Evolutionary conservation across 2,888 invertebrate species (phyloP), one percentile per base, ranked within the genome.

Genomic region (Trichopoda pennipes): DNA sequence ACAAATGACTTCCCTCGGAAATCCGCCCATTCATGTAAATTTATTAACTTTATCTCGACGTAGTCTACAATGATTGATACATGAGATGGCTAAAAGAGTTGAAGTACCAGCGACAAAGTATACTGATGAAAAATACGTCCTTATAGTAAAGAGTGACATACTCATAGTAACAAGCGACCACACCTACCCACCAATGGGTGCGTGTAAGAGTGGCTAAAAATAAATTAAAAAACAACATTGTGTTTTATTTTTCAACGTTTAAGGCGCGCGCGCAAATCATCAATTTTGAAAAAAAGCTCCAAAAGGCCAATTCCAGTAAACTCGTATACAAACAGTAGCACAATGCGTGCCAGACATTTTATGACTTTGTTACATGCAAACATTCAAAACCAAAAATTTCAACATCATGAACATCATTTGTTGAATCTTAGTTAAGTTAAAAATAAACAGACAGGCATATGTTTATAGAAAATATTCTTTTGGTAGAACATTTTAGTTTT

Each of bases 1-100:
- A 84, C 84, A 83, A 84, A 84, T 84, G 77, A 77, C 66, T 81
- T 75, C 79, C 84, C 78, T 75, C 60, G 69, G 58, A 75, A 75
- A 60, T 78, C 69, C 83, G 81, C 84, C 81, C 69, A 68, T 63
- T 63, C 42, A 74, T 56, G 74, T 21, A 61, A 68, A 68, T 73
- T 79, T 79, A 79, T 79, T 73, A 79, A 55, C 47, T 73, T 53
- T 47, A 47, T 49, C 55, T 42, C 17, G 32, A 12, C 32, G 8
- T 49, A 17, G 53, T 47, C 68, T 63, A 61, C n/a, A 61, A 74
- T 74, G 79, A 79, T 73, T 80, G 79, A 80, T 80, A 61, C 49
- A 69, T 80, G 74, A 73, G 55, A 55, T 49, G 61, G 47, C 16
- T 8, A 47, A 47, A 61, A 68, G 38, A 68, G 47, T 55, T 42